phyloP scores from a whole-genome alignment of 2,797 vertebrate genomes.

The Aplochiton taeniatus region DNA sequence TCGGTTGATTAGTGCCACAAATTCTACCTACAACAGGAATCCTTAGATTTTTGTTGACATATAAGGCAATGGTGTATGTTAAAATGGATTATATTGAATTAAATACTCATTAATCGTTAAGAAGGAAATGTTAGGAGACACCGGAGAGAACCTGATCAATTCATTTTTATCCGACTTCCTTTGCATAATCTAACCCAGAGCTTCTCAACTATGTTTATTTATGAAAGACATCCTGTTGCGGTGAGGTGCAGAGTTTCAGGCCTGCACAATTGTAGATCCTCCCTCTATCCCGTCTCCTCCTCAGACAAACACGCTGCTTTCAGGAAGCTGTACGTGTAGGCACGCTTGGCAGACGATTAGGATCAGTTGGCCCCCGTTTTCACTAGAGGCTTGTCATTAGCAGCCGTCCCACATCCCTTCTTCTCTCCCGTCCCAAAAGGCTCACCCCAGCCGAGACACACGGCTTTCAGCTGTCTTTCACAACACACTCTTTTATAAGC shows the following conservation, averaged over 20 bases:
- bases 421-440: constrained; percentile 47
- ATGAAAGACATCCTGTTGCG: too few species aligned
- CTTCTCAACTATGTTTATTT: too few species aligned
- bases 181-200: neutral
- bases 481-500: constrained; percentile 72
- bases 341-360: constrained; percentile 5
- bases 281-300: neutral
- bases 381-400: constrained; percentile 55
- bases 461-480: constrained; percentile 61
- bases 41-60: too few species aligned
- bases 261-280: neutral
- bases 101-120: neutral
- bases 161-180: neutral
- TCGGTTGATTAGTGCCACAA: too few species aligned
- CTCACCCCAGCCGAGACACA: constrained; percentile 65
- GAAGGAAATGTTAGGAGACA: neutral
- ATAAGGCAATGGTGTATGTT: too few species aligned
- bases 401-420: constrained; percentile 49
- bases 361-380: constrained; percentile 46
- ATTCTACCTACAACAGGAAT: too few species aligned
- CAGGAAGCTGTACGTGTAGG: neutral
- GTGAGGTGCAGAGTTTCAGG: constrained; percentile 15
- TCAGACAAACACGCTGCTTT: neutral
- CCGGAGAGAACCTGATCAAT: neutral
- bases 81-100: constrained; percentile 2